phyloP scores from a whole-genome alignment of 2,888 invertebrate species.

The Dyspetes luteomarginatus region DNA sequence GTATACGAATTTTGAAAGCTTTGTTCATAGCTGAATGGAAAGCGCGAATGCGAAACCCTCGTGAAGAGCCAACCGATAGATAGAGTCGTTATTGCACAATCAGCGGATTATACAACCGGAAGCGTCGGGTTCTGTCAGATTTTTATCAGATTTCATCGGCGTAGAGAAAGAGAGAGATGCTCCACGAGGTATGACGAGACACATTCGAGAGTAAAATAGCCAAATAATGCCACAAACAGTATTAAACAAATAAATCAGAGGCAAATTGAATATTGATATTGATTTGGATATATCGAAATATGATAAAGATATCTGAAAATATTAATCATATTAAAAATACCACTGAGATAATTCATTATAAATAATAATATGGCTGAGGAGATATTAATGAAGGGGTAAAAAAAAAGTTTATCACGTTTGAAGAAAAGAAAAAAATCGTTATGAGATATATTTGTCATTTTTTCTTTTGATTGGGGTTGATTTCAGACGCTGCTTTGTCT shows the following conservation, averaged over 20 bases:
- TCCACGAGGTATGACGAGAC: neutral
- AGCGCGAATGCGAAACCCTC: slow-evolving; percentile 30
- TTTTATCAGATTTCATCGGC: neutral
- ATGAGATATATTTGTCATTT: too few species aligned
- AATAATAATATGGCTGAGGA: too few species aligned
- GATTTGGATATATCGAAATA: too few species aligned
- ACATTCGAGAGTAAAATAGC: neutral
- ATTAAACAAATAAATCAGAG: neutral
- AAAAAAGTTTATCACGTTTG: too few species aligned
- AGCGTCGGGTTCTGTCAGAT: slow-evolving; percentile 20
- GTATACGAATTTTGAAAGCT: slow-evolving; percentile 52
- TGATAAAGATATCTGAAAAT: too few species aligned
- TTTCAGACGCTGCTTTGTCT: too few species aligned
- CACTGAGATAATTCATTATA: too few species aligned
- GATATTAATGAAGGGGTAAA: too few species aligned
- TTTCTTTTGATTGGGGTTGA: too few species aligned
- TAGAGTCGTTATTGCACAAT: slow-evolving; percentile 50
- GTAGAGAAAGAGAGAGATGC: neutral
- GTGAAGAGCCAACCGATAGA: slow-evolving; percentile 27
- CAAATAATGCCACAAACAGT: neutral
- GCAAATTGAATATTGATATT: too few species aligned
- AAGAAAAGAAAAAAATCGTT: too few species aligned
- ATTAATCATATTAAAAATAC: too few species aligned
- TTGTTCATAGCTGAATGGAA: slow-evolving; percentile 6
- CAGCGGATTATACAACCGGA: slow-evolving; percentile 42